phyloP scores from a whole-genome alignment of 2,797 vertebrate species.

The Momotus momota region DNA sequence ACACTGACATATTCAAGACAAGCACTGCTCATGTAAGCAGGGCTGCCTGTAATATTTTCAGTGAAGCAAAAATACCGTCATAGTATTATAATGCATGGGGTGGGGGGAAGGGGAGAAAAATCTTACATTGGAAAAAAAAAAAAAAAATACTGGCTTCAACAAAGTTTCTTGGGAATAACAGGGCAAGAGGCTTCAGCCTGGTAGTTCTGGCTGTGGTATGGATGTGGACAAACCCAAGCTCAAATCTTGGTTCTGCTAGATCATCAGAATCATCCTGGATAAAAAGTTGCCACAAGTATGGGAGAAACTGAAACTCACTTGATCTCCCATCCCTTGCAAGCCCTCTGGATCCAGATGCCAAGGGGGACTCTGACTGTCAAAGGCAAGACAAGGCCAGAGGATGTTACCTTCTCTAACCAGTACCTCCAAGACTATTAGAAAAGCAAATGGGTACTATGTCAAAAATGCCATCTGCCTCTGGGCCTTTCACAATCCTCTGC shows the following conservation, averaged over 20 bases:
- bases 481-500: neutral
- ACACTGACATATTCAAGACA: neutral
- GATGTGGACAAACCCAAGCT: neutral
- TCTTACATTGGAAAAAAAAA: neutral
- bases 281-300: fast-evolving
- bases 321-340: neutral
- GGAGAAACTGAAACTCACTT: neutral
- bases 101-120: too few relatives aligned
- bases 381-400: neutral
- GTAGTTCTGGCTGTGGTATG: neutral
- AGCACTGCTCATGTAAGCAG: fast-evolving
- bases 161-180: neutral
- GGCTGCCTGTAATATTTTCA: neutral
- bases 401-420: neutral
- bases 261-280: neutral
- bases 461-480: fast-evolving
- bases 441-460: neutral
- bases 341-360: fast-evolving
- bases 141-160: neutral
- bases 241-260: neutral
- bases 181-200: neutral
- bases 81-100: neutral
- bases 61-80: neutral
- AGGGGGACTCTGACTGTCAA: neutral
- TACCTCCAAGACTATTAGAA: neutral